Evolutionary conservation across 2,113 vertebrate species (phyloP), one percentile per base, ranked within the genome.

Genomic region (Eubucco bourcierii): DNA sequence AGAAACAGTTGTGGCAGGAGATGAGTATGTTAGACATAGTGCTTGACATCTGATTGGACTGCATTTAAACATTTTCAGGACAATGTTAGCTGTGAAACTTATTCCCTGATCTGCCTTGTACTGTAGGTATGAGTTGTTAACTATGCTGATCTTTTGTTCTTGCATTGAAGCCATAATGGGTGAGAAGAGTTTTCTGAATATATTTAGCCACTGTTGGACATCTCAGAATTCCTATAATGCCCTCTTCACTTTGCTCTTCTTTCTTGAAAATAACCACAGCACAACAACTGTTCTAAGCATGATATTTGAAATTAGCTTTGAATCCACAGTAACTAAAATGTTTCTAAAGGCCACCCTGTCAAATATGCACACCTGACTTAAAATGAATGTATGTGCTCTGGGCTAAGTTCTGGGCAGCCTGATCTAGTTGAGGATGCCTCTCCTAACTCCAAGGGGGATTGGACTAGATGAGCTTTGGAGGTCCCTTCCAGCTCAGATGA

Each of bases 21-120:
- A 58, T 34, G 37, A 23, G 37, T 65, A 50, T 50, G 12, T 52
- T 53, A 60, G 34, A 59, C 1, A 6, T 17, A 46, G 8, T 24
- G 50, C 46, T 73, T 66, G 53, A 29, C 34, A 46, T 24, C 15
- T 29, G 12, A 12, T 39, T 60, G 8, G 19, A 53, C 8, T 66
- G 12, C 28, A 33, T 24, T 61, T 47, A 33, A 14, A 9, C 15
- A 20, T 19, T 72, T 65, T 37, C 34, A 60, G 25, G 14, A 46
- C 18, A 53, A 6, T 1, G 0, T 27, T 1, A 1, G 7, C 25
- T 64, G 28, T 16, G 11, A 78, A 65, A 52, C 3, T 76, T 77
- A 29, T 17, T 58, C 20, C 50, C 16, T 50, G 8, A 16, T 65
- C 20, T 65, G n/a, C 50, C 13, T 71, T 14, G 19, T 66, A 47